These are phyloP conservation scores for Acronicta alni DNA, from an alignment of 2,888 invertebrate species.

Conservation along the genomic window DNA sequence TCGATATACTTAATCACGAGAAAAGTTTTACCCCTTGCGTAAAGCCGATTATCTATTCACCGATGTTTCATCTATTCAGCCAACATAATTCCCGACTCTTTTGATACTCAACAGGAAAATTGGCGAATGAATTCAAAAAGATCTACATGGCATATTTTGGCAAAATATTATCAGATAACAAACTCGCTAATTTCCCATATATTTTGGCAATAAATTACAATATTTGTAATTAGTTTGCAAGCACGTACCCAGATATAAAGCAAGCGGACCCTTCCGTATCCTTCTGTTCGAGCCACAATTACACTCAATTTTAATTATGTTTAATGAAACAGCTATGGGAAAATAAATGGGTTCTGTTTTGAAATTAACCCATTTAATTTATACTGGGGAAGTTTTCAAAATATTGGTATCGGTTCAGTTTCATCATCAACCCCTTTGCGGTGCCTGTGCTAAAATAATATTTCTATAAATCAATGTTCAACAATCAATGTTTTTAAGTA, in stretches of 20 bases:
- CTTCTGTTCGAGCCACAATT: slow-evolving; percentile 31
- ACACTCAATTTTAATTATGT: slow-evolving; percentile 50
- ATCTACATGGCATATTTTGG: slow-evolving; percentile 17
- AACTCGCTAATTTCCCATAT: slow-evolving; percentile 39
- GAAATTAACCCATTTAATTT: slow-evolving; percentile 27
- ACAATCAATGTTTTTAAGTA: too few species aligned
- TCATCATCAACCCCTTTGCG: slow-evolving; percentile 14
- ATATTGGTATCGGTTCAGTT: slow-evolving; percentile 37
- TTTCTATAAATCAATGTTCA: not conserved
- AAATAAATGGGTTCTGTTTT: slow-evolving; percentile 27
- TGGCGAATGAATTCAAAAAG: not conserved
- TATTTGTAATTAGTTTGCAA: slow-evolving; percentile 50
- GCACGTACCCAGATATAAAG: slow-evolving; percentile 39
- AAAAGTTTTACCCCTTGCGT: too few species aligned
- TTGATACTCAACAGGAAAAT: slow-evolving; percentile 18
- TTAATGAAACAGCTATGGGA: slow-evolving; percentile 27
- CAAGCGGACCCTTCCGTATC: slow-evolving; percentile 36
- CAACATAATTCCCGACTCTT: not conserved
- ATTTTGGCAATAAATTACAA: slow-evolving; percentile 49
- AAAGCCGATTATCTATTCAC: not conserved
- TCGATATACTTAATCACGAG: too few species aligned
- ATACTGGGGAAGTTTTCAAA: slow-evolving; percentile 17
- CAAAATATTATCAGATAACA: slow-evolving; percentile 48
- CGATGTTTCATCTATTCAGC: not conserved
- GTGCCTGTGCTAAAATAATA: not conserved